phyloP scores from a whole-genome alignment of 2,113 vertebrate species.

The Siniperca knerii region DNA sequence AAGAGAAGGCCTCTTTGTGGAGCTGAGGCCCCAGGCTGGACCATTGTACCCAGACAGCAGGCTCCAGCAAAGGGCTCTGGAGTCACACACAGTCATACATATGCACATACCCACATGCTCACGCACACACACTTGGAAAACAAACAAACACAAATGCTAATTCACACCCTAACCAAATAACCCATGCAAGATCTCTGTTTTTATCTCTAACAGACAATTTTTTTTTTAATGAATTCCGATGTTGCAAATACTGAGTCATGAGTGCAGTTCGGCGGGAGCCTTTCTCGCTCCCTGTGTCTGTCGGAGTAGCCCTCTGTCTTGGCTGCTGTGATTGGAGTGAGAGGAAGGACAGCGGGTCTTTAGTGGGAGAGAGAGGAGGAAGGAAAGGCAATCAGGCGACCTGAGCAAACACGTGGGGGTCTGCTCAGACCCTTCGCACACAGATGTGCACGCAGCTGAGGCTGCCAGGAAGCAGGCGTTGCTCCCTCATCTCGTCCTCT shows the following conservation, averaged over 20 bases:
- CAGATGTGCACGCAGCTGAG: constrained; percentile 88
- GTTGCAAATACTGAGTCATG: constrained; percentile 61
- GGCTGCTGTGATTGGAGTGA: constrained; percentile 79
- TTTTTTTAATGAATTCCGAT: constrained; percentile 4
- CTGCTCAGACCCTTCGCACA: constrained; percentile 75
- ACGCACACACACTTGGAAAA: constrained; percentile 23
- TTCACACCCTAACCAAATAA: constrained; percentile 47
- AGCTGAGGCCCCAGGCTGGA: constrained; percentile 76
- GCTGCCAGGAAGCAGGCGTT: constrained; percentile 85
- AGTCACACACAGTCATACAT: constrained; percentile 77
- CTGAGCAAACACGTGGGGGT: constrained; percentile 85
- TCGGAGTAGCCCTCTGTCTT: constrained; percentile 62
- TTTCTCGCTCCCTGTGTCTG: constrained; percentile 41
- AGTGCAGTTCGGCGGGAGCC: constrained; percentile 47
- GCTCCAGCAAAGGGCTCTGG: constrained; percentile 67
- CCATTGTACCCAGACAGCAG: constrained; percentile 79
- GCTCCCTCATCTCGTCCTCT: constrained; percentile 71
- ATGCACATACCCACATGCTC: constrained; percentile 62
- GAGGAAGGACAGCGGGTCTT: constrained; percentile 85
- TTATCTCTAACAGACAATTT: constrained; percentile 4
- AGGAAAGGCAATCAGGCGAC: constrained; percentile 88
- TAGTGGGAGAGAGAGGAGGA: constrained; percentile 84
- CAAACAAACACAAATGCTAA: constrained; percentile 48
- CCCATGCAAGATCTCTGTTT: background rate
- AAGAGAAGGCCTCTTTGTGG: constrained; percentile 83